Conservation (phyloP, 2,888 invertebrate genomes). For the Cheilosia pagana region DNA sequence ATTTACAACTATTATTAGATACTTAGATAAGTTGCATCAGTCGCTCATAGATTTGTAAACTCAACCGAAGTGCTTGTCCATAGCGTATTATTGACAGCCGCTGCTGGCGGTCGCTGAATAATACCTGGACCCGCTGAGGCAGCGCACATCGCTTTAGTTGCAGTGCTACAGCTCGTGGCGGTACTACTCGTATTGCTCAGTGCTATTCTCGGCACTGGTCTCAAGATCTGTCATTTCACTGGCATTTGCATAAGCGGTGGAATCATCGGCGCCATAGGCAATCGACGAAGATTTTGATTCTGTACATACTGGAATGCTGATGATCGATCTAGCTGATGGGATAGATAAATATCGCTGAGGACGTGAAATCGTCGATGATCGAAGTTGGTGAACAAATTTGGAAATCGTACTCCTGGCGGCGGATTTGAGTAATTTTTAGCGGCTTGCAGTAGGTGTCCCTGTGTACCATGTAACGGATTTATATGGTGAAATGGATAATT, state of each 20-base stretch:
- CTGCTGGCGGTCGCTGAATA: constrained; percentile 28
- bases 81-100: not conserved
- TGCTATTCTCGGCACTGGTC: constrained; percentile 83
- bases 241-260: constrained; percentile 77
- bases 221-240: constrained; percentile 83
- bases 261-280: constrained; percentile 58
- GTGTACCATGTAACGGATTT: constrained; percentile 34
- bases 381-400: constrained; percentile 76
- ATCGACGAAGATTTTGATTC: constrained; percentile 78
- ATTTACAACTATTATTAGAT: constrained; percentile 1
- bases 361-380: constrained; percentile 82
- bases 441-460: constrained; percentile 52
- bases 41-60: constrained; percentile 57
- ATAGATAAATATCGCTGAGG: constrained; percentile 82
- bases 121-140: constrained; percentile 8
- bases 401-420: constrained; percentile 77
- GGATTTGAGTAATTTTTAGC: constrained; percentile 51
- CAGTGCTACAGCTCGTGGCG: constrained; percentile 69
- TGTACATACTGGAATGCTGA: constrained; percentile 83
- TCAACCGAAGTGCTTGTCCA: constrained; percentile 45
- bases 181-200: constrained; percentile 76
- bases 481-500: constrained; percentile 53
- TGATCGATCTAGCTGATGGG: constrained; percentile 81
- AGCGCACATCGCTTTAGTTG: constrained; percentile 72
- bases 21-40: not conserved